Base-by-base conservation (phyloP, 1,140 invertebrate genomes). In the Sycobia sp. region DNA sequence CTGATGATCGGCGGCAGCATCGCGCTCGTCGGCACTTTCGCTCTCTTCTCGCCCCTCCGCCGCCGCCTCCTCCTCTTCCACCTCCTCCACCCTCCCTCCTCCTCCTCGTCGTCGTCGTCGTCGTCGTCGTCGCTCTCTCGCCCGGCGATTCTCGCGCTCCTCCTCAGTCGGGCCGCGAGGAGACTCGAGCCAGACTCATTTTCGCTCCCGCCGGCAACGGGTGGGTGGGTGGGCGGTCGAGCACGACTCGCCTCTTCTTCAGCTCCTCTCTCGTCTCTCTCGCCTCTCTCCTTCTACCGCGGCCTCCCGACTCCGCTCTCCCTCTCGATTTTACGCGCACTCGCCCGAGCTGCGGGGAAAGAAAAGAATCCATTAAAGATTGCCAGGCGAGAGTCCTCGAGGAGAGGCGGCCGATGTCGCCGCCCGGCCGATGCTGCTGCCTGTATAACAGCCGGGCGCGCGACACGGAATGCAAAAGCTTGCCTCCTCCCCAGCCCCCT, bases 1-100 rank as follows among this genome's bases (percentile, higher is more conserved):
- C 73, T 80, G 69, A 75, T 72, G 27, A 79, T 76, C 51, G 77
- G 78, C 32, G 77, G 78, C 64, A 78, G 68, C 70, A 80, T 76
- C 22, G 25, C 55, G 32, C 38, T 43, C 25, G 29, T 11, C 29
- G 29, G 29, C 56, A 44, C 43, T 51, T 58, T 14, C 59, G 62
- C 44, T 57, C 10, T 34, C 32, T n/a, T n/a, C n/a, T n/a, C n/a
- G n/a, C n/a, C n/a, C n/a, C n/a, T n/a, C n/a, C n/a, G n/a, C n/a
- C n/a, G n/a, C n/a, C n/a, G n/a, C n/a, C n/a, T n/a, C n/a, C n/a
- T n/a, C n/a, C n/a, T n/a, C n/a, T n/a, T n/a, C n/a, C n/a, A n/a
- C n/a, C n/a, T n/a, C n/a, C n/a, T n/a, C n/a, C n/a, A n/a, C n/a
- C n/a, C n/a, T n/a, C n/a, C n/a, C n/a, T n/a, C n/a, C n/a, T n/a